Evolutionary conservation across 1,140 invertebrate genomes (phyloP), one percentile per base, ranked within the genome.

Genomic region (Lepidotrigona ventralis): DNA sequence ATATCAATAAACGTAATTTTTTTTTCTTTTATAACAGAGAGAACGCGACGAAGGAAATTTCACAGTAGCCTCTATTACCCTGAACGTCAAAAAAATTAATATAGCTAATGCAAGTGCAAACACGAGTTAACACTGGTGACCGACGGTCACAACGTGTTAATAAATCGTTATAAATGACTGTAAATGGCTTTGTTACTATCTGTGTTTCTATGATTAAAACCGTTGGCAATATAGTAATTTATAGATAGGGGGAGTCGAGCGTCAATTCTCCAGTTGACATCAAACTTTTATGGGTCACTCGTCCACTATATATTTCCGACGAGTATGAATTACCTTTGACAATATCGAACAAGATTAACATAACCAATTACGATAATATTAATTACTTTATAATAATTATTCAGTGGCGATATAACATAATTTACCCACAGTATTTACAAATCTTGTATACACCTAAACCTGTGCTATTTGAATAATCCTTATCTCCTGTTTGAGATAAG

Each of bases 181-280:
- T 46, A 46, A 46, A 46, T 46, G 39, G 39, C 4, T 21, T 39
- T 21, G 12, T 69, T 33, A 46, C 11, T 26, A n/a, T 23, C 63
- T 64, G 15, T 21, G 17, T 29, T 53, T 56, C 26, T 33, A 0
- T n/a, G 4, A 26, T 46, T 54, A 39, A 26, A 9, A 12, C 2
- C 29, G 15, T 39, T n/a, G 14, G 23, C 15, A 26, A 54, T 12
- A 21, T 19, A 33, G 72, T 6, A 14, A 46, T 15, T 71, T 12
- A 6, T 17, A 54, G 19, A 29, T 21, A 14, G 17, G 33, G 73
- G 15, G 9, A 63, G 23, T 23, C 54, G 39, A 46, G 56, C 8
- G 11, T 51, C 54, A 63, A 76, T 76, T 76, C 63, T 63, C 58
- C n/a, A 26, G 54, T 46, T 33, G 73, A 76, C n/a, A 76, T 46